Evolutionary conservation across 2,113 vertebrate genomes (phyloP), one percentile per base, ranked within the genome.

Genomic region (Labeo catla): DNA sequence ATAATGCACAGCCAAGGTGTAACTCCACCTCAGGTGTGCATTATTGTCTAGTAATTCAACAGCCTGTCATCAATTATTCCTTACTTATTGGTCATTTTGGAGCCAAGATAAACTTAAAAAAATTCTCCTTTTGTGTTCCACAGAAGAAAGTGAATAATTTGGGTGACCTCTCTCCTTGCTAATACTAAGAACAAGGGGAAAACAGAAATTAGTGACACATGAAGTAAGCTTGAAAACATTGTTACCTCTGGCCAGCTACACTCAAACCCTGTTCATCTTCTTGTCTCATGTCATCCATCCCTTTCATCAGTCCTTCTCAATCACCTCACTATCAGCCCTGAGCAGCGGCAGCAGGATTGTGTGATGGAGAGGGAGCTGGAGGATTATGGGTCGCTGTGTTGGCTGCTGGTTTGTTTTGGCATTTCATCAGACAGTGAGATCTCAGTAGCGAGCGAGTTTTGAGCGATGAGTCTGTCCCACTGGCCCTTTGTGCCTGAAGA

Each of bases 171-270:
- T n/a, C 8, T 16, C 9, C 7, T 80, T 15, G n/a, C n/a, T 15
- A 39, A 43, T 23, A 11, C 39, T 2, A 80, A 61, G 36, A 84
- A 36, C 54, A 61, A 76, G 70, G 7, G 1, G n/a, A 76, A 63
- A 84, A 72, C 36, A 52, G 45, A n/a, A 12, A 23, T 4, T 0
- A 50, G 65, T 16, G 65, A 61, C 19, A 76, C 34, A 84, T 43
- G 47, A 65, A 76, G 54, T 76, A 3, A 2, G 28, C 36, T 34
- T 52, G 49, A 52, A 70, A 83, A 86, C 59, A 72, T 4, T 23
- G 65, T 81, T 74, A 93, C 90, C 91, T 92, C 81, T 90, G 90
- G 93, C 91, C 91, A 90, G 86, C 47, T 57, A 50, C 70, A 45
- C 70, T 13, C 72, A 61, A 57, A 84, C 87, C 76, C 86, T 89